Conservation (phyloP, 2,113 vertebrate species). For the Epinephelus fuscoguttatus region DNA sequence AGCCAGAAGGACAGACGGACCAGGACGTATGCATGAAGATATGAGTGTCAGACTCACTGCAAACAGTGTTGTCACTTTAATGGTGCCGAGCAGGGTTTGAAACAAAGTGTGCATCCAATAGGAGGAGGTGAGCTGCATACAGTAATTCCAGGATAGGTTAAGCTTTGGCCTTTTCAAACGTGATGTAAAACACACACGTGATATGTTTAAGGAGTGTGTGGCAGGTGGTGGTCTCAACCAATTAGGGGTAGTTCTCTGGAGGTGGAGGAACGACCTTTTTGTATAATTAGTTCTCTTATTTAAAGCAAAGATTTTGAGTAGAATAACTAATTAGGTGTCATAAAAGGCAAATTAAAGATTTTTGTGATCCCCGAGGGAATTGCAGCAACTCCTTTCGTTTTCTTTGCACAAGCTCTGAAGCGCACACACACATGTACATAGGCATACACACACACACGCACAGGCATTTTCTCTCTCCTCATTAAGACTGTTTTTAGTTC, state of each 20-base stretch:
- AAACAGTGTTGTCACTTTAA: conserved; percentile 62
- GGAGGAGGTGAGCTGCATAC: conserved; percentile 30
- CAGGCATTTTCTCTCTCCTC: conserved; percentile 82
- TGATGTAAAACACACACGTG: conserved; percentile 86
- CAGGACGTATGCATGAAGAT: conserved; percentile 44
- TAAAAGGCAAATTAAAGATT: conserved; percentile 95
- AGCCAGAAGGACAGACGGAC: conserved; percentile 51
- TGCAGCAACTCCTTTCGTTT: conserved; percentile 81
- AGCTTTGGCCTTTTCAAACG: conserved; percentile 83
- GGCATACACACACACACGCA: conserved; percentile 46
- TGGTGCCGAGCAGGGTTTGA: conserved; percentile 55
- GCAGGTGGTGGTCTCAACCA: conserved; percentile 86
- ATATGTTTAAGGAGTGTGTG: conserved; percentile 80
- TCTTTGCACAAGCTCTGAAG: conserved; percentile 53
- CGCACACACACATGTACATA: conserved; percentile 41
- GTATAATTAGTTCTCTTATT: conserved; percentile 95
- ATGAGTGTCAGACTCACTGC: conserved; percentile 52
- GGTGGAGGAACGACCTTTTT: conserved; percentile 91
- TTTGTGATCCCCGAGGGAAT: conserved; percentile 87
- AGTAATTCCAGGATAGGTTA: conserved; percentile 80
- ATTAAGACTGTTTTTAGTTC: conserved; percentile 91
- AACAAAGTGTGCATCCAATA: conserved; percentile 37
- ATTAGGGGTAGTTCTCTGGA: conserved; percentile 89
- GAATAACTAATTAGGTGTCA: conserved; percentile 96
- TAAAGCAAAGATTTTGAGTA: conserved; percentile 94